Evolutionary conservation across 2,888 invertebrate species (phyloP).

Genomic region (Punctoribates punctum): DNA sequence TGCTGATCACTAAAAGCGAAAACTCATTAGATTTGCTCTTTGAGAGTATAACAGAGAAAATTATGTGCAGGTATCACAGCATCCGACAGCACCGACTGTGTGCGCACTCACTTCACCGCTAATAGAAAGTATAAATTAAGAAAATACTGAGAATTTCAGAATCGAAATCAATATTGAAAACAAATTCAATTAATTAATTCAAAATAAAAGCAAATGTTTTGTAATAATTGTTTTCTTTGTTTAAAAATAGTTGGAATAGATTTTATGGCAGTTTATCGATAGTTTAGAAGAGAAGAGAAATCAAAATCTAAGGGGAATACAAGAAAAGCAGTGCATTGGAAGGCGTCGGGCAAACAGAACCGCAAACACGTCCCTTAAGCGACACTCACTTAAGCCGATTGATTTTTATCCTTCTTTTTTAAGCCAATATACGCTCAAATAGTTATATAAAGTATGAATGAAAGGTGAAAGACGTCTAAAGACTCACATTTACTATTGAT

Average conservation of each 20-base stretch:
- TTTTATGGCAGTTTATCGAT: conserved; percentile 1
- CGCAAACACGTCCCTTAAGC: conserved; percentile 27
- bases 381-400: conserved; percentile 31
- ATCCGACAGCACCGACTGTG: no score
- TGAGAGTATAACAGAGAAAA: background rate
- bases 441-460: conserved; percentile 7
- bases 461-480: conserved; percentile 6
- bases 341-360: conserved; percentile 11
- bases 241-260: background rate
- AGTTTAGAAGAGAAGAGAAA: background rate
- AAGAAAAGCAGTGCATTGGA: background rate
- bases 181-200: no score
- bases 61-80: background rate
- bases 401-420: conserved; percentile 22
- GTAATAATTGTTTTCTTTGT: background rate
- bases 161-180: no score
- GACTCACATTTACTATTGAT: conserved; percentile 14
- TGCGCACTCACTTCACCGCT: no score
- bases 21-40: conserved; percentile 13
- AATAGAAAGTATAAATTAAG: no score
- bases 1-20: conserved; percentile 26
- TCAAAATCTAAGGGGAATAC: background rate
- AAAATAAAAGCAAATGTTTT: no score
- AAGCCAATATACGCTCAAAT: conserved; percentile 10
- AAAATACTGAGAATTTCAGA: no score